Base-by-base conservation (phyloP, 1,140 invertebrate species). In the Habropoda laboriosa region DNA sequence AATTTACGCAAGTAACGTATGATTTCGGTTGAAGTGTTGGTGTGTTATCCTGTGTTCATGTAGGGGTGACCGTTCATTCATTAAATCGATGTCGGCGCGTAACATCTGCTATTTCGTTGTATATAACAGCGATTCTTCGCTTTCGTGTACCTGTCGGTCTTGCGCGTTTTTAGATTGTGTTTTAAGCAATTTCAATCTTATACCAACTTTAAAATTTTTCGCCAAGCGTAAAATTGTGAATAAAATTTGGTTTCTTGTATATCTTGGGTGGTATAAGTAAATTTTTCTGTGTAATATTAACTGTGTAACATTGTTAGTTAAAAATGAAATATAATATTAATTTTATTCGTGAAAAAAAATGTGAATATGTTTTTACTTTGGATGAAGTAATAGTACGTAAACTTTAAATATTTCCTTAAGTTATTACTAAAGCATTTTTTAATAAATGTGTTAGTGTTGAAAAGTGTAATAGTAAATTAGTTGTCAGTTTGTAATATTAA, bases 31-130 rank as follows among this genome's bases (percentile, higher is more conserved):
- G 4, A 55, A 51, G 79, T 81, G 67, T 80, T 61, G 68, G 68
- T 80, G 53, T 80, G 72, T 70, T 79, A 57, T 64, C 51, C 58
- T 84, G 70, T 82, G 76, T 79, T 68, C 76, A 72, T 87, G 80
- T 83, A 83, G 83, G 73, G 86, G 79, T 78, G 82, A 58, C 68
- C 66, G 82, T 90, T 89, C 89, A 90, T 90, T 90, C 88, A 89
- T 89, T 68, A 86, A 90, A 88, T 88, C 84, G 83, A 89, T 88
- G 84, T 88, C 88, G 83, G 81, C 82, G 82, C 84, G 88, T 88
- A 88, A 83, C 76, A 82, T 89, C 79, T 83, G 76, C 81, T 79
- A 70, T 72, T 73, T 78, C 45, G 70, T 81, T 61, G 60, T 70
- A 21, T 68, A 49, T 51, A 73, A 57, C 51, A 63, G 35, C 45